phyloP scores from a whole-genome alignment of 2,797 vertebrate species.

The Australoheros facetus region DNA sequence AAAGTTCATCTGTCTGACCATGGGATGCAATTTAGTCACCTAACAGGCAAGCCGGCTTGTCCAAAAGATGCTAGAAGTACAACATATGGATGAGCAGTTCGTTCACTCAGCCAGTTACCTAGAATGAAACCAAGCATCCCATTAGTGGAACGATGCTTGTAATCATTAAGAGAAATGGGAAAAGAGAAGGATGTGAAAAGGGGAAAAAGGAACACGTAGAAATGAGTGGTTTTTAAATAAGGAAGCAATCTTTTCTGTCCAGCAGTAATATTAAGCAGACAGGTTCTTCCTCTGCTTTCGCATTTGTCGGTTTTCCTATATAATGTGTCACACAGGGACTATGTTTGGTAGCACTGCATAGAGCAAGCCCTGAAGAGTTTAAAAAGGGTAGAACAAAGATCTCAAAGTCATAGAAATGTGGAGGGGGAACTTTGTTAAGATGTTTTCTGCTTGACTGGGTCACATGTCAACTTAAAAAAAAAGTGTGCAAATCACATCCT shows the following conservation, averaged over 20 bases:
- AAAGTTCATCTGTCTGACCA: not conserved
- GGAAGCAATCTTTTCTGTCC: slow-evolving; percentile 22
- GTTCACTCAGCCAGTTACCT: slow-evolving; percentile 21
- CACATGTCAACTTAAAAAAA: slow-evolving; percentile 45
- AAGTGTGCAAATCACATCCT: slow-evolving; percentile 39
- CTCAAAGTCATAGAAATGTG: slow-evolving; percentile 51
- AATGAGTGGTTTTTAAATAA: slow-evolving; percentile 29
- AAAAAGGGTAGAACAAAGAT: slow-evolving; percentile 46
- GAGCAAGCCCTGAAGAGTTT: not conserved
- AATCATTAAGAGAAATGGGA: slow-evolving; percentile 35
- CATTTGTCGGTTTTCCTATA: slow-evolving; percentile 34
- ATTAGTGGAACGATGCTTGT: slow-evolving; percentile 15
- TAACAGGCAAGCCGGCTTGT: not conserved
- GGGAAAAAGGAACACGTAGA: not conserved
- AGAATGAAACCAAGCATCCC: slow-evolving; percentile 13
- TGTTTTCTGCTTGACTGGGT: slow-evolving; percentile 59
- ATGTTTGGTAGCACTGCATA: slow-evolving; percentile 22
- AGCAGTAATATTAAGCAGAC: slow-evolving; percentile 41
- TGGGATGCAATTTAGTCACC: not conserved
- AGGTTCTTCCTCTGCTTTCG: slow-evolving; percentile 27
- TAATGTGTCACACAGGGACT: slow-evolving; percentile 33
- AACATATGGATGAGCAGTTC: slow-evolving; percentile 17
- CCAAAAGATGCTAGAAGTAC: not conserved
- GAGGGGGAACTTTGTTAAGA: slow-evolving; percentile 50
- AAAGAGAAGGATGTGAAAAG: slow-evolving; percentile 1